Evolutionary conservation across 2,888 invertebrate genomes (phyloP).

Genomic region (Dione vanillae): DNA sequence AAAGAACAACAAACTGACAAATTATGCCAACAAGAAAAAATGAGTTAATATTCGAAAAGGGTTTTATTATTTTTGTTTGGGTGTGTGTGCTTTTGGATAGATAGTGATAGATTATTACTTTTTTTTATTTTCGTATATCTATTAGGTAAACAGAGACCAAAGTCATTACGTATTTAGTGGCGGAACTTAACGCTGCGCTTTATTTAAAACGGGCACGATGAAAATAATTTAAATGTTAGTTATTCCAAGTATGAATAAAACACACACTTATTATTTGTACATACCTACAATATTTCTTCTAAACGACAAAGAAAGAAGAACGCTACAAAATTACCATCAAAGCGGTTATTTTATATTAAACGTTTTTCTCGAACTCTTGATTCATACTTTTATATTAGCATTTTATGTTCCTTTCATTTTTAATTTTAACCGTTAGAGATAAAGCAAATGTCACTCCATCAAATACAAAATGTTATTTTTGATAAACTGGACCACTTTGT

Average conservation of each 20-base stretch:
- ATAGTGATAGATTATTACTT: too few species aligned
- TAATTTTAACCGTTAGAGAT: conserved; percentile 30
- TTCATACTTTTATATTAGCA: background rate
- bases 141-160: too few species aligned
- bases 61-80: conserved; percentile 52
- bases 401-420: background rate
- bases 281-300: too few species aligned
- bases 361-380: background rate
- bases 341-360: too few species aligned
- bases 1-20: conserved; percentile 80
- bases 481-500: conserved; percentile 58
- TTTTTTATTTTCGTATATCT: too few species aligned
- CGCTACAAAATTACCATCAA: too few species aligned
- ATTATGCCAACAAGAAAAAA: conserved; percentile 72
- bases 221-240: too few species aligned
- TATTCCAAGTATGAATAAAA: conserved; percentile 36
- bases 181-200: too few species aligned
- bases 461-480: conserved; percentile 56
- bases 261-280: too few species aligned
- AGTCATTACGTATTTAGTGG: too few species aligned
- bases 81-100: too few species aligned
- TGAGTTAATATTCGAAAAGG: conserved; percentile 60
- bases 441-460: conserved; percentile 45
- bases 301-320: background rate
- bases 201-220: too few species aligned